phyloP scores from a whole-genome alignment of 2,888 invertebrate species.

The Suillia variegata region DNA sequence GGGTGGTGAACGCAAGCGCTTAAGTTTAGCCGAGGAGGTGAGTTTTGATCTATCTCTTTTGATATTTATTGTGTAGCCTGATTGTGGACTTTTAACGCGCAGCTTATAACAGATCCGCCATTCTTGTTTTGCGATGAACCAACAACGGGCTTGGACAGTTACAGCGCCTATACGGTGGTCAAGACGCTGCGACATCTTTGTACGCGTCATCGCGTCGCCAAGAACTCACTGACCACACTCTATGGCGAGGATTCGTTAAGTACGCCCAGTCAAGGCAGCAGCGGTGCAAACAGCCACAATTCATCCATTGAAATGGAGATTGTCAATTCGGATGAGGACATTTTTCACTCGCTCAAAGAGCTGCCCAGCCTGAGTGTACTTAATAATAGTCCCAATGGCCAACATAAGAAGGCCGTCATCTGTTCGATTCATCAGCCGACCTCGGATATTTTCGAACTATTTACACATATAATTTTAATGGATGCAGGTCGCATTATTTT shows the following conservation, averaged over 20 bases:
- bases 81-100: conserved; percentile 26
- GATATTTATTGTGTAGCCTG: too few species aligned
- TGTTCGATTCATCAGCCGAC: conserved; percentile 92
- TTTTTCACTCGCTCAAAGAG: conserved; percentile 36
- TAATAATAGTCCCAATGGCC: conserved; percentile 42
- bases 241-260: conserved; percentile 48
- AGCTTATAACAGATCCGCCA: conserved; percentile 86
- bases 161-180: conserved; percentile 81
- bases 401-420: conserved; percentile 71
- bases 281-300: conserved; percentile 25
- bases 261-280: conserved; percentile 40
- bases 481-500: conserved; percentile 79
- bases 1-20: conserved; percentile 86
- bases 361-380: conserved; percentile 44
- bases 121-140: conserved; percentile 94
- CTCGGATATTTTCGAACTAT: conserved; percentile 82
- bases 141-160: conserved; percentile 90
- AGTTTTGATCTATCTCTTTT: background rate
- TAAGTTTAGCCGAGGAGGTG: conserved; percentile 87
- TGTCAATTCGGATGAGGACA: conserved; percentile 34
- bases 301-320: conserved; percentile 56
- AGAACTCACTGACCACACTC: conserved; percentile 43
- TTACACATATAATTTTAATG: conserved; percentile 79
- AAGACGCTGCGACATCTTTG: conserved; percentile 69
- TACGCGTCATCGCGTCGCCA: conserved; percentile 58